Conservation (phyloP, 2,888 invertebrate species). For the Ennomos fuscantarius region DNA sequence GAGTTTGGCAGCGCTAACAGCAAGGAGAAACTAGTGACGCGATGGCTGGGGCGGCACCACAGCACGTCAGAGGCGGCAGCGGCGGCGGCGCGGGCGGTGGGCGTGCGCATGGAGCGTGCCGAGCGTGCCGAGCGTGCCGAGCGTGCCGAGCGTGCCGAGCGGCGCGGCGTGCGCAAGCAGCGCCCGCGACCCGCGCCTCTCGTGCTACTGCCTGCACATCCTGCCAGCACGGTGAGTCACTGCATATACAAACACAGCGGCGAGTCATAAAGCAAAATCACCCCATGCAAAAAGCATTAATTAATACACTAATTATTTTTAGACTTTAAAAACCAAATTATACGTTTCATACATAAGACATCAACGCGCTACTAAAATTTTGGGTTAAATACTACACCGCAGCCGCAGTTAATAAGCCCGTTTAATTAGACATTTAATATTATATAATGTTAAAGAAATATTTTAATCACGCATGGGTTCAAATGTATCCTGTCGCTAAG, state of each 20-base stretch:
- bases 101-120: conserved; percentile 42
- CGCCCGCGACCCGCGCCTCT: conserved; percentile 60
- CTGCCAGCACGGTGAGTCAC: conserved; percentile 74
- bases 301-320: too few relatives aligned
- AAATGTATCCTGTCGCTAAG: too few relatives aligned
- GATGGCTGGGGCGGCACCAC: conserved; percentile 83
- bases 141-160: conserved; percentile 41
- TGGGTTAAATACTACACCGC: not conserved
- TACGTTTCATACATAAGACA: conserved; percentile 11
- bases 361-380: conserved; percentile 12
- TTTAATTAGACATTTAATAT: too few relatives aligned
- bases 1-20: conserved; percentile 79
- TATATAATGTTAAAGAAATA: too few relatives aligned
- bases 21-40: conserved; percentile 83
- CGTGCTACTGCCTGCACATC: conserved; percentile 73
- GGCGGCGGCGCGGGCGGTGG: conserved; percentile 36
- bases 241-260: too few relatives aligned
- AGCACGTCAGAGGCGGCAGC: conserved; percentile 35
- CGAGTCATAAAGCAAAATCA: too few relatives aligned
- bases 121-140: conserved; percentile 34
- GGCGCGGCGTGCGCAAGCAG: conserved; percentile 65
- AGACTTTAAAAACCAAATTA: not conserved
- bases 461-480: too few relatives aligned
- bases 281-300: too few relatives aligned
- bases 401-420: too few relatives aligned